Percentiles rank a stretch among this genome's conserved stretches.
Conservation (phyloP, 2,113 vertebrate species). For the Calonectris borealis region DNA sequence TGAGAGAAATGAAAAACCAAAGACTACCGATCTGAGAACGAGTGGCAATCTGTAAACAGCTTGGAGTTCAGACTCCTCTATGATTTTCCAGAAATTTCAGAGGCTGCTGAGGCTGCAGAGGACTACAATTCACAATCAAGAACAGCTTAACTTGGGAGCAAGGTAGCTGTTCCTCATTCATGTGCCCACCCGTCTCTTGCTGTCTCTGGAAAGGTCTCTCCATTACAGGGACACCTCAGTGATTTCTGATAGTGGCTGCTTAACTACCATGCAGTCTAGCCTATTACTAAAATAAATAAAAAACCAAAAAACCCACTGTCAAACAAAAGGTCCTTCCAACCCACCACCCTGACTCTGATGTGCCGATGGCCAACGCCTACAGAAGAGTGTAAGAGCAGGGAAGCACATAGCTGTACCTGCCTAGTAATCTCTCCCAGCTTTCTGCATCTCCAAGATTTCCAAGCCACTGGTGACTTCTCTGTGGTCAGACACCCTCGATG, state of each 20-base stretch:
- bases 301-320: neutral
- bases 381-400: neutral
- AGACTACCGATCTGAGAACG: neutral
- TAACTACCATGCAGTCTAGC: neutral
- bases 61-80: neutral
- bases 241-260: neutral
- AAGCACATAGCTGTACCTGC: neutral
- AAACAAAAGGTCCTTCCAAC: neutral
- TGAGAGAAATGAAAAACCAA: neutral
- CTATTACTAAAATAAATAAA: neutral
- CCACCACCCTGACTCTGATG: neutral
- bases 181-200: neutral
- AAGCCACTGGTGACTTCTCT: neutral
- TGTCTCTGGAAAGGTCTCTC: neutral
- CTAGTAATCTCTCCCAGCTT: neutral
- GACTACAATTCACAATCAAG: neutral
- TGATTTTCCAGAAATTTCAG: conserved; percentile 18
- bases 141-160: neutral
- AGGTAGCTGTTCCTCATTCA: neutral
- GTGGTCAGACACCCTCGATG: neutral
- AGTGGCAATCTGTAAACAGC: neutral
- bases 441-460: neutral
- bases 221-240: neutral
- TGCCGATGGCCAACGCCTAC: neutral
- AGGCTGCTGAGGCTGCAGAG: neutral